Base-by-base conservation (phyloP, 30 jellyfish, hydroid and myxozoan genomes). In the Turritopsis dohrnii region DNA sequence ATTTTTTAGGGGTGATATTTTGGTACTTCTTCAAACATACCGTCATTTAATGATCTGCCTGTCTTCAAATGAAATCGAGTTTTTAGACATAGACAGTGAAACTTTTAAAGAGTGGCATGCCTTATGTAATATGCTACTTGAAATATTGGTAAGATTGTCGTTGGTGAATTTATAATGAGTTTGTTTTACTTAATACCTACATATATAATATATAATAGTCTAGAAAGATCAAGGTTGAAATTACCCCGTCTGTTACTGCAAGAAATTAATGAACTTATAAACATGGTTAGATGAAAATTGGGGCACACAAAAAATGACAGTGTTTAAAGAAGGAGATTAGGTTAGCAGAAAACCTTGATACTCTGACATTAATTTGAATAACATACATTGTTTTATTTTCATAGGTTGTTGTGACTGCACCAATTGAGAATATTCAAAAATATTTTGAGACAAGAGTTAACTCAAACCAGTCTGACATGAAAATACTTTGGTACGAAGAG, bases 1-100 rank as follows among this genome's bases (percentile, higher is more conserved):
- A 29, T 77, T 1, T 77, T 77, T 18, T 77, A 77, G 85, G 85
- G 85, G 30, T 18, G 85, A 77, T 24, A 53, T 77, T 25, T 29
- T 77, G 71, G 85, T 77, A n/a, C 29, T 77, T 21, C 30, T 77
- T 18, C 28, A 30, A 30, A 29, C 85, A 26, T 77, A 26, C 53
- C 25, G 53, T 1, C 29, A 30, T 1, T 1, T 77, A 30, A 29
- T n/a, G 73, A 5, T 77, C 1, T 60, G 53, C 26, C 71, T 77
- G 19, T 26, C 53, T 53, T 60, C 41, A 29, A 60, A 52, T 77
- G 85, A 30, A 26, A 19, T 28, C 41, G 85, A 77, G 28, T 77
- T 28, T 77, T 77, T 77, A 0, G 72, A 77, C 19, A 16, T 69
- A 69, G 30, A 69, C 0, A 69, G 30, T 69, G 31, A 23, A 27